Evolutionary conservation across 2,113 vertebrate species (phyloP).

Genomic region (Apistogramma diplotaenia): DNA sequence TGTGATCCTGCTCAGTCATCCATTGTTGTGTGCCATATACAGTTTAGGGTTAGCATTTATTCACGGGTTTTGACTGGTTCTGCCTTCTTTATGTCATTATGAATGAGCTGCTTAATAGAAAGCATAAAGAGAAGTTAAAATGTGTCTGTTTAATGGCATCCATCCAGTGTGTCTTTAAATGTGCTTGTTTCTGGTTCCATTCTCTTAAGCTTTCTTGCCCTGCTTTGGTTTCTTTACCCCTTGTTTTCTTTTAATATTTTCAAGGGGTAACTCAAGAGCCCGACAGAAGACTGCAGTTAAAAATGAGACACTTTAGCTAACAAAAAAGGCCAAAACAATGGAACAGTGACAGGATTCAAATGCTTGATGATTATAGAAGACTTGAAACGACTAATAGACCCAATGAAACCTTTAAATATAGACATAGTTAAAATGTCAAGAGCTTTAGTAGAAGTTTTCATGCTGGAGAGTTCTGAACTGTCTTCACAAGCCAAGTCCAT

Average conservation of each 20-base stretch:
- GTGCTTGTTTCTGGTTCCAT: too few species aligned
- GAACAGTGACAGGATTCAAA: background rate
- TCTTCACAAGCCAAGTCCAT: constrained; percentile 19
- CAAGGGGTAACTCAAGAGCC: background rate
- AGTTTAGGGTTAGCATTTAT: background rate
- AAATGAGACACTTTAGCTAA: background rate
- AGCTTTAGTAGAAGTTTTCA: background rate
- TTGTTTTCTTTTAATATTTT: background rate
- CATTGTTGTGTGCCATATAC: background rate
- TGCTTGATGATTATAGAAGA: background rate
- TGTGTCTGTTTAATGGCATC: too few species aligned
- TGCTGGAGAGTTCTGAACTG: background rate
- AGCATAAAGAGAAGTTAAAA: too few species aligned
- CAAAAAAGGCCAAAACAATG: background rate
- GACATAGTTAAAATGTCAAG: background rate
- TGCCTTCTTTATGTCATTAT: background rate
- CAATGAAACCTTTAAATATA: background rate
- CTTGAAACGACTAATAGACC: background rate
- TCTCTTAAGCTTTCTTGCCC: too few species aligned
- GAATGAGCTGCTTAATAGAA: background rate
- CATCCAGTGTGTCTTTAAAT: too few species aligned
- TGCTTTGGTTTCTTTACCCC: background rate
- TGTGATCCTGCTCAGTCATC: background rate
- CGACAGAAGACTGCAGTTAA: background rate
- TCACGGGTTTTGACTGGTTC: background rate